These are phyloP conservation scores for Protodeltote pygarga DNA, from an alignment of 2,888 invertebrate genomes.

Conservation along the genomic window DNA sequence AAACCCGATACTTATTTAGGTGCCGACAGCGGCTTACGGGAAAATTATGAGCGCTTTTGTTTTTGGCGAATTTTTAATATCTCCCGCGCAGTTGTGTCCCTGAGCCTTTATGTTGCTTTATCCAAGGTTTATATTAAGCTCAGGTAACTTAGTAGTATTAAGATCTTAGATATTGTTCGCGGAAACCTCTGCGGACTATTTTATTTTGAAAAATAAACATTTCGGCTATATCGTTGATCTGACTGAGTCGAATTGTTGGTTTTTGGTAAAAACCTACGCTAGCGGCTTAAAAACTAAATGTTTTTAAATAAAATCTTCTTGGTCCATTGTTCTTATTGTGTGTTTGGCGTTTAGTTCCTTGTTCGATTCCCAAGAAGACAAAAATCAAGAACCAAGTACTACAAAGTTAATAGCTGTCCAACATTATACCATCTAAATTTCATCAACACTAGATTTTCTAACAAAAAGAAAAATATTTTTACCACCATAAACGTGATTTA, in stretches of 20 bases:
- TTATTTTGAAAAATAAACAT: conserved; percentile 5
- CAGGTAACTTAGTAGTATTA: conserved; percentile 45
- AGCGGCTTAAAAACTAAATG: too few species aligned
- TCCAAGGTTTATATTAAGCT: conserved; percentile 39
- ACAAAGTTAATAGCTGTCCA: not conserved
- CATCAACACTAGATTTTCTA: conserved; percentile 14
- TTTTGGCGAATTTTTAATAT: conserved; percentile 60
- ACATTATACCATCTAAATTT: not conserved
- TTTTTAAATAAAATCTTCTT: too few species aligned
- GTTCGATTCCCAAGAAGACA: too few species aligned
- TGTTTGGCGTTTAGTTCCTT: too few species aligned
- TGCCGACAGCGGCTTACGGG: conserved; percentile 43
- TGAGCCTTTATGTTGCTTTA: conserved; percentile 42
- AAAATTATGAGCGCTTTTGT: conserved; percentile 57
- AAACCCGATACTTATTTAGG: conserved; percentile 48
- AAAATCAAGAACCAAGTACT: too few species aligned
- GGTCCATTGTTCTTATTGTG: too few species aligned
- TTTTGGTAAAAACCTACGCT: too few species aligned
- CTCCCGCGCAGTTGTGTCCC: conserved; percentile 42
- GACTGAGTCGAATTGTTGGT: too few species aligned
- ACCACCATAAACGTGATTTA: conserved; percentile 48
- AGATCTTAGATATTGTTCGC: conserved; percentile 37
- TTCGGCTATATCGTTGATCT: too few species aligned
- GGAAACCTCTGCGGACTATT: conserved; percentile 19
- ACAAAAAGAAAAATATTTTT: conserved; percentile 39